Percentiles rank a stretch among this genome's conserved stretches.
These are phyloP conservation scores for Automeris io DNA, from an alignment of 2,888 invertebrate genomes.

Conservation along the genomic window DNA sequence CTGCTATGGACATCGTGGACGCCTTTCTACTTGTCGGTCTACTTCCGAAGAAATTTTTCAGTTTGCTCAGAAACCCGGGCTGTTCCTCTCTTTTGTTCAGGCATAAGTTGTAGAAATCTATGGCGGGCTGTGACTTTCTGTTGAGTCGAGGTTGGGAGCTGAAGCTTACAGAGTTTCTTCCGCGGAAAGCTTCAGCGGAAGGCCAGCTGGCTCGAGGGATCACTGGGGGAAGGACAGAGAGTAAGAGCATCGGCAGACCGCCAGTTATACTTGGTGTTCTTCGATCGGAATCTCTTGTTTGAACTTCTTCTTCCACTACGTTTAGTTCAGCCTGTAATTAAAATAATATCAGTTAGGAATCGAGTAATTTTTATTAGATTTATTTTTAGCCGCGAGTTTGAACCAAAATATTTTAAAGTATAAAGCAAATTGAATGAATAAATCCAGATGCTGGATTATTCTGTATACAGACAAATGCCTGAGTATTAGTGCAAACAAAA, in stretches of 20 bases:
- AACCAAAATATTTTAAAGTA: background rate
- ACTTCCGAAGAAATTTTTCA: constrained; percentile 79
- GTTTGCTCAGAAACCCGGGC: constrained; percentile 70
- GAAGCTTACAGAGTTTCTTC: constrained; percentile 79
- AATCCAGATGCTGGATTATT: no score
- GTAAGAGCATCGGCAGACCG: constrained; percentile 81
- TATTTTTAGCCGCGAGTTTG: background rate
- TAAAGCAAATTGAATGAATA: no score
- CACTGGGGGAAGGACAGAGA: constrained; percentile 85
- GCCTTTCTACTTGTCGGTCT: constrained; percentile 82
- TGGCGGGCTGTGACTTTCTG: constrained; percentile 73
- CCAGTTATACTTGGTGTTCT: constrained; percentile 82
- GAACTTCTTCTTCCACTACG: constrained; percentile 62
- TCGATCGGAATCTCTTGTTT: constrained; percentile 28
- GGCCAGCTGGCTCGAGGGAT: constrained; percentile 88
- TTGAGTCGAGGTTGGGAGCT: constrained; percentile 81
- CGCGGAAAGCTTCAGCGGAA: constrained; percentile 80
- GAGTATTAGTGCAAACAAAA: no score
- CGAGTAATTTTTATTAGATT: background rate
- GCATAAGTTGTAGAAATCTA: constrained; percentile 78
- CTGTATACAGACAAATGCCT: no score
- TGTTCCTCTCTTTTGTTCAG: constrained; percentile 75
- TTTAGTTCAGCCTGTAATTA: constrained; percentile 58
- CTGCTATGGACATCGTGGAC: constrained; percentile 79
- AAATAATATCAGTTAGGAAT: background rate